Evolutionary conservation across 2,797 vertebrate species (phyloP).

Genomic region (Catamblyrhynchus diadema): DNA sequence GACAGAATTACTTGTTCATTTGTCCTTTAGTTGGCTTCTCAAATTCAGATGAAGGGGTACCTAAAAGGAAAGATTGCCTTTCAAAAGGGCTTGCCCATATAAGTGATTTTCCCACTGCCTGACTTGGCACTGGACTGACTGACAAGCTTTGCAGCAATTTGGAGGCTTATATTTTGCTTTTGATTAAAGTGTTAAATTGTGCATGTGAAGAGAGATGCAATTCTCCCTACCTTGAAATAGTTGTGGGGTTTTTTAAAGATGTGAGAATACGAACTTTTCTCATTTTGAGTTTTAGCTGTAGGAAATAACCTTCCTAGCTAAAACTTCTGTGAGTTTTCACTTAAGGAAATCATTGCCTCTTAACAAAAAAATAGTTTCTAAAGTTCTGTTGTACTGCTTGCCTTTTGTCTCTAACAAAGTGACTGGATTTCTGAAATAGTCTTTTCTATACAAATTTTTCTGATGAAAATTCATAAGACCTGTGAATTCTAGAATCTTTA

Average conservation of each 20-base stretch:
- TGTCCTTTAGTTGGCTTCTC: not conserved
- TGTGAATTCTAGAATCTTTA: not conserved
- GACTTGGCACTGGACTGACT: not conserved
- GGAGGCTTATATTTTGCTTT: not conserved
- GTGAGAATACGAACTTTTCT: not conserved
- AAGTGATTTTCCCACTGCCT: not conserved
- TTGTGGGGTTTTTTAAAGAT: not conserved
- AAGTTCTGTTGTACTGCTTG: not conserved
- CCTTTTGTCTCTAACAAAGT: not conserved
- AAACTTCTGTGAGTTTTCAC: not conserved
- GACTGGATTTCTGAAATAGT: not conserved
- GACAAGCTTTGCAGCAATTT: not conserved
- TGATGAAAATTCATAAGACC: not conserved
- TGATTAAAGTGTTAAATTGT: not conserved
- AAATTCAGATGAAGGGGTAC: not conserved
- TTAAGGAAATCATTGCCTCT: not conserved
- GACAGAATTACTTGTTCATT: not conserved
- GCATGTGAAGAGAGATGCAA: not conserved
- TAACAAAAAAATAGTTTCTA: not conserved
- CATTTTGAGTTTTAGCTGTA: not conserved
- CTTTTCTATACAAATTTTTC: not conserved
- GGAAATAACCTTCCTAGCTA: not conserved
- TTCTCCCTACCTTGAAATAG: not conserved
- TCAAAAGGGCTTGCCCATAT: not conserved
- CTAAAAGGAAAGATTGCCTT: not conserved